Conservation (phyloP, 1,140 invertebrate genomes). For the Neodiprion pinetum region DNA sequence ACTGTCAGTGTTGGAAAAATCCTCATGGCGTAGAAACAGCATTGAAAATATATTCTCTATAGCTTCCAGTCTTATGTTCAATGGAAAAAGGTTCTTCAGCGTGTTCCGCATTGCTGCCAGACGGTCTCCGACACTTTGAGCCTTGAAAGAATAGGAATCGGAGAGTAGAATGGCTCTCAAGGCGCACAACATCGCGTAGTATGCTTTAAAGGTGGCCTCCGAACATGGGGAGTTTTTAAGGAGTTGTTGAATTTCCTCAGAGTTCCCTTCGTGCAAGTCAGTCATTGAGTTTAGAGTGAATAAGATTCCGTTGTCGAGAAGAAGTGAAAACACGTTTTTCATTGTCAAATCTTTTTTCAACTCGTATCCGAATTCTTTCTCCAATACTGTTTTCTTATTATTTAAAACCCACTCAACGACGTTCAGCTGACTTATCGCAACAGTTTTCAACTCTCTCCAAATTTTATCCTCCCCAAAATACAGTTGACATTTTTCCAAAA, state of each 20-base stretch:
- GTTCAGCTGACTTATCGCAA: conserved; percentile 35
- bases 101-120: conserved; percentile 36
- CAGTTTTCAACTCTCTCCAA: conserved; percentile 33
- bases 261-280: conserved; percentile 43
- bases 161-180: conserved; percentile 44
- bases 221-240: conserved; percentile 33
- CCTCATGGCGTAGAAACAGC: conserved; percentile 47
- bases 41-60: conserved; percentile 52
- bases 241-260: conserved; percentile 37
- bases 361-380: conserved; percentile 11
- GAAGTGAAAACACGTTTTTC: conserved; percentile 35
- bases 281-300: conserved; percentile 41
- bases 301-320: conserved; percentile 40
- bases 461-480: conserved; percentile 27
- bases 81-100: conserved; percentile 36
- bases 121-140: conserved; percentile 27
- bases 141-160: conserved; percentile 36
- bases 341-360: conserved; percentile 29
- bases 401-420: conserved; percentile 45
- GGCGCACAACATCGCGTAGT: conserved; percentile 40
- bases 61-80: conserved; percentile 40
- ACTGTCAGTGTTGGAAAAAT: conserved; percentile 36
- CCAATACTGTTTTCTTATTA: conserved; percentile 15
- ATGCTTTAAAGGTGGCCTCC: conserved; percentile 39
- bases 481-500: conserved; percentile 37